Evolutionary conservation across 2,888 invertebrate genomes (phyloP).

Genomic region (Melanostoma scalare): DNA sequence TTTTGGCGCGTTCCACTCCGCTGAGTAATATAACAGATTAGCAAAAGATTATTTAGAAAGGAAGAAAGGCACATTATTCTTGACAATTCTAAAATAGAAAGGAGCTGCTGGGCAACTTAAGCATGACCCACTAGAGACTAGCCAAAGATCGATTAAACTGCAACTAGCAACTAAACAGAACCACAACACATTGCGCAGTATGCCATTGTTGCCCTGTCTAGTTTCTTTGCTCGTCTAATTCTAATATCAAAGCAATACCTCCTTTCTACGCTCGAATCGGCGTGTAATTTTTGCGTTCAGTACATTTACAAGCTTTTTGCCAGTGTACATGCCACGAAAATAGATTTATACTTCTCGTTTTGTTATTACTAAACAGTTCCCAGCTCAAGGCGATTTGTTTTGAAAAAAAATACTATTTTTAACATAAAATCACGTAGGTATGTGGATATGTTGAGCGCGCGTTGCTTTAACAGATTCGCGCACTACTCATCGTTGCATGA

Average conservation of each 20-base stretch:
- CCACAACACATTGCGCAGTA: neutral
- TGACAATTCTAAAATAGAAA: constrained; percentile 1
- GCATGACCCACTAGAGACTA: too few species aligned
- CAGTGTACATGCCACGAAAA: constrained; percentile 40
- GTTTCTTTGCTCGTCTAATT: too few species aligned
- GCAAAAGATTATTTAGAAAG: neutral
- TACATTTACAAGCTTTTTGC: constrained; percentile 40
- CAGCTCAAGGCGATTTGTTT: constrained; percentile 24
- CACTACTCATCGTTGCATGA: constrained; percentile 18
- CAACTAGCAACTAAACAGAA: too few species aligned
- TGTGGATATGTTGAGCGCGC: constrained; percentile 9
- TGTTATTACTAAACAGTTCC: constrained; percentile 30
- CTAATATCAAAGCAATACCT: neutral
- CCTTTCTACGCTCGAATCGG: neutral
- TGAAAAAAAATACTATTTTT: constrained; percentile 59
- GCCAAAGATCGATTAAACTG: too few species aligned
- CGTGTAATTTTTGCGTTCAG: constrained; percentile 14
- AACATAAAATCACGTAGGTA: constrained; percentile 64
- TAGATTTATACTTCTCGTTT: constrained; percentile 46
- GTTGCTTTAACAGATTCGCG: constrained; percentile 23
- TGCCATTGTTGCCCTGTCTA: constrained; percentile 17
- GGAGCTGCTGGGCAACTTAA: neutral
- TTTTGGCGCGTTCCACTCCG: constrained; percentile 61
- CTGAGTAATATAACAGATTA: constrained; percentile 58
- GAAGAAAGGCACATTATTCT: neutral